Conservation (phyloP, 2,888 invertebrate species). For the Erebia epiphron region DNA sequence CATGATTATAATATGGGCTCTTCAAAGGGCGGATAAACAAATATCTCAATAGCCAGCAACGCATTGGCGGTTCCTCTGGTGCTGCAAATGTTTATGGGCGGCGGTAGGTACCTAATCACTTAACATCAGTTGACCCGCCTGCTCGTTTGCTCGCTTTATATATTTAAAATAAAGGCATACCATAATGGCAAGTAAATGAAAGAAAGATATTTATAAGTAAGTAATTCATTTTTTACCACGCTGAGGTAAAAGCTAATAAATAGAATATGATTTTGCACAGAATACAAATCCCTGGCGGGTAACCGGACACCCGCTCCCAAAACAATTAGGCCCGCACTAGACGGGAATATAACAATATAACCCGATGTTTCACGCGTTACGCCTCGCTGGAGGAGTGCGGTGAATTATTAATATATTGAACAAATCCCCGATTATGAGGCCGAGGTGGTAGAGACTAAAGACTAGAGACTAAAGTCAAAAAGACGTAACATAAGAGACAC, state of each 20-base stretch:
- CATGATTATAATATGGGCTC: too few relatives aligned
- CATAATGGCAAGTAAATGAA: too few relatives aligned
- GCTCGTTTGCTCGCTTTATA: too few relatives aligned
- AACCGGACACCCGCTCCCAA: constrained; percentile 65
- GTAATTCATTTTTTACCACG: background rate
- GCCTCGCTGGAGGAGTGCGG: constrained; percentile 47
- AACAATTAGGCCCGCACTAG: constrained; percentile 62
- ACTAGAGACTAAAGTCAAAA: too few relatives aligned
- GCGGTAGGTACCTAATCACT: too few relatives aligned
- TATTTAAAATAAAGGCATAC: too few relatives aligned
- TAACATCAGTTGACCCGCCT: too few relatives aligned
- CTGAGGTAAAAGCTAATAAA: background rate
- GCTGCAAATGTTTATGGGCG: too few relatives aligned
- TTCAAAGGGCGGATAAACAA: too few relatives aligned
- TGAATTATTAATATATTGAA: constrained; percentile 34
- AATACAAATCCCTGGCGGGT: constrained; percentile 49
- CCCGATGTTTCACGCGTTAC: constrained; percentile 63
- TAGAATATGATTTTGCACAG: constrained; percentile 14
- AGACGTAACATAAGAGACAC: background rate
- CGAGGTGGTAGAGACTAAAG: background rate
- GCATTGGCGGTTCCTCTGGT: too few relatives aligned
- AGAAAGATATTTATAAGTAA: too few relatives aligned
- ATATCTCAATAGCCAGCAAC: too few relatives aligned
- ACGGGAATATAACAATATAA: constrained; percentile 74
- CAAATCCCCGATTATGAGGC: constrained; percentile 18